Conservation (phyloP, 2,113 vertebrate species). For the Buteo buteo region DNA sequence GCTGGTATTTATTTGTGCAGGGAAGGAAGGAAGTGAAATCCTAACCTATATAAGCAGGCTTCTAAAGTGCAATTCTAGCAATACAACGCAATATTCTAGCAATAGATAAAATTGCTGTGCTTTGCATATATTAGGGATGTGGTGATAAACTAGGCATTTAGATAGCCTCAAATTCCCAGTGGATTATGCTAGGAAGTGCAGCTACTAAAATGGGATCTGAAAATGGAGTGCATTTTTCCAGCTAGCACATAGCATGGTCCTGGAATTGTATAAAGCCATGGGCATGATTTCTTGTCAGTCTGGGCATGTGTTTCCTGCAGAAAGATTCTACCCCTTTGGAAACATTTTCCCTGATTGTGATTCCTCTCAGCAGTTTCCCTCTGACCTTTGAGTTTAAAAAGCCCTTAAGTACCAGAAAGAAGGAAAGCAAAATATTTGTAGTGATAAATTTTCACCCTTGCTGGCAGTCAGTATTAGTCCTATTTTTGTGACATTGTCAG, state of each 20-base stretch:
- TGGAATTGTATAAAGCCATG: background rate
- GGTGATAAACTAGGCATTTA: background rate
- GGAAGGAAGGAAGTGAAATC: background rate
- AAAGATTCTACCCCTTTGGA: constrained; percentile 5
- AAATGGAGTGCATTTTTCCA: background rate
- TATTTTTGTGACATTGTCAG: background rate
- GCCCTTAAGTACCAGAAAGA: constrained; percentile 22
- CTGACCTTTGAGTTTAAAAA: constrained; percentile 52
- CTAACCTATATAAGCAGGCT: background rate
- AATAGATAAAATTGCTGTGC: background rate
- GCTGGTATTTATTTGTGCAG: background rate
- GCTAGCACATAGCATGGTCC: background rate
- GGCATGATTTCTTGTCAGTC: background rate
- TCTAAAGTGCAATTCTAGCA: background rate
- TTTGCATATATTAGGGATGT: background rate
- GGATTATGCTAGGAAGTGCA: background rate
- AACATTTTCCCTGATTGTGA: constrained; percentile 1
- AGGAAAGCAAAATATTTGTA: constrained; percentile 30
- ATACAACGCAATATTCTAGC: background rate
- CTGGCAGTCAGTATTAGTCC: background rate
- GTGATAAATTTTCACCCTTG: background rate
- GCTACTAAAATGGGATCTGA: background rate
- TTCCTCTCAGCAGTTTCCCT: constrained; percentile 32
- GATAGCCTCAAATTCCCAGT: background rate
- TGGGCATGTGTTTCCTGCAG: background rate